A percentile compares a stretch with the other conserved stretches of the same genome.
Conservation (phyloP, 2,113 vertebrate genomes). For the Glaucidium brasilianum region DNA sequence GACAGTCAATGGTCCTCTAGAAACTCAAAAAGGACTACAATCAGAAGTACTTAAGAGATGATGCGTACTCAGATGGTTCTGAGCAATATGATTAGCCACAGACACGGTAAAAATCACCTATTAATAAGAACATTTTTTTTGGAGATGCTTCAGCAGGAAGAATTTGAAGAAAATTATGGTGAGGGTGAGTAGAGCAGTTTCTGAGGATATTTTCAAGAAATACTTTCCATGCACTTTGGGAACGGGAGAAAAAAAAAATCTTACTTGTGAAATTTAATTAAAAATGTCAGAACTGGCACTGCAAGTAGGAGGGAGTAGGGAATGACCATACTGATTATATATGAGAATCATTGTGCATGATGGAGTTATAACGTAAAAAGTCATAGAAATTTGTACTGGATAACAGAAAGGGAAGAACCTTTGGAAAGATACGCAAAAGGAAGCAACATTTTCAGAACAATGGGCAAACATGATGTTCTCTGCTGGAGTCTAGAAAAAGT, state of each 20-base stretch:
- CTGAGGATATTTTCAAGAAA: background rate
- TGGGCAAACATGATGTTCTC: background rate
- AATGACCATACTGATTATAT: background rate
- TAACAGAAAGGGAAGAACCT: background rate
- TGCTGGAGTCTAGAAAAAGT: background rate
- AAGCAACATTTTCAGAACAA: background rate
- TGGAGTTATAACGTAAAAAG: background rate
- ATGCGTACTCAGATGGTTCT: rapidly evolving
- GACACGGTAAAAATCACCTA: background rate
- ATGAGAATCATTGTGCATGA: background rate
- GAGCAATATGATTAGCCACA: background rate
- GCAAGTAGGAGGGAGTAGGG: background rate
- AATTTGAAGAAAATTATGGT: background rate
- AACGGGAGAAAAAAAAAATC: background rate
- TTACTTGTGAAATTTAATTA: background rate
- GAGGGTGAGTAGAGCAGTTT: background rate
- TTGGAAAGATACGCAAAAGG: background rate
- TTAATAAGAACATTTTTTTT: background rate
- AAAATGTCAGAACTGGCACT: background rate
- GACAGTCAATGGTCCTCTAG: background rate
- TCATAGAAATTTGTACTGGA: background rate
- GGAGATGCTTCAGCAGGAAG: background rate
- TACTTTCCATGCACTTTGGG: background rate
- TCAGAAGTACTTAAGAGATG: background rate
- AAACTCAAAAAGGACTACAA: background rate